Conservation (phyloP, 2,797 vertebrate genomes). For the Pseudotriccus pelzelni region DNA sequence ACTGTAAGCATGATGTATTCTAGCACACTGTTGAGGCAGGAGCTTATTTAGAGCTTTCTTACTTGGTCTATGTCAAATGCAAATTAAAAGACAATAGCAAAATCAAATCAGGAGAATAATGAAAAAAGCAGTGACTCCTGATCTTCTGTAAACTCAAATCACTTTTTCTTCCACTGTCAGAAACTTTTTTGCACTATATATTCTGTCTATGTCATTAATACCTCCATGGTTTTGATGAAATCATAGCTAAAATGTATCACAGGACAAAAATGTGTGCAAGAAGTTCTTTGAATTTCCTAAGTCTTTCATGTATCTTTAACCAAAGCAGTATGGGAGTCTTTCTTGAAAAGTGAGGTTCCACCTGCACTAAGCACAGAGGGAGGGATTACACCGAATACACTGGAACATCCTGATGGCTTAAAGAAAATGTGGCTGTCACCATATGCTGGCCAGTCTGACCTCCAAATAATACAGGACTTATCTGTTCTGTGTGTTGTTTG, state of each 20-base stretch:
- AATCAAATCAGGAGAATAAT: not conserved
- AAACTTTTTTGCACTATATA: not conserved
- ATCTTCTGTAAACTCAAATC: not conserved
- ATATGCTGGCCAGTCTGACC: not conserved
- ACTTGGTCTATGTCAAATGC: not conserved
- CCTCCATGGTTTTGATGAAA: not conserved
- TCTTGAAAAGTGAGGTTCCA: not conserved
- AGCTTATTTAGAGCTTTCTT: not conserved
- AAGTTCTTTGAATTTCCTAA: not conserved
- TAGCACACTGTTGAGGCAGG: not conserved
- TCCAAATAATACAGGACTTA: not conserved
- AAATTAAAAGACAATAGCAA: not conserved
- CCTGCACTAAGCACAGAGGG: not conserved
- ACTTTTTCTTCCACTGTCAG: not conserved
- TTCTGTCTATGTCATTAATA: not conserved
- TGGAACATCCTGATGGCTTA: not conserved
- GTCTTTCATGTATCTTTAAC: not conserved
- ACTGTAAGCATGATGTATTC: not conserved
- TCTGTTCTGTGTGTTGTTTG: not conserved
- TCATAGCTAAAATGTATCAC: not conserved
- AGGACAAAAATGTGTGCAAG: not conserved
- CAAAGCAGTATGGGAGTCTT: not conserved
- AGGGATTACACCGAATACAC: not conserved
- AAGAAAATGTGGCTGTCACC: not conserved
- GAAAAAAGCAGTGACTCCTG: not conserved